These are phyloP conservation scores for Taxidea taxus DNA, from an alignment of 2,113 vertebrate species.

Conservation along the genomic window DNA sequence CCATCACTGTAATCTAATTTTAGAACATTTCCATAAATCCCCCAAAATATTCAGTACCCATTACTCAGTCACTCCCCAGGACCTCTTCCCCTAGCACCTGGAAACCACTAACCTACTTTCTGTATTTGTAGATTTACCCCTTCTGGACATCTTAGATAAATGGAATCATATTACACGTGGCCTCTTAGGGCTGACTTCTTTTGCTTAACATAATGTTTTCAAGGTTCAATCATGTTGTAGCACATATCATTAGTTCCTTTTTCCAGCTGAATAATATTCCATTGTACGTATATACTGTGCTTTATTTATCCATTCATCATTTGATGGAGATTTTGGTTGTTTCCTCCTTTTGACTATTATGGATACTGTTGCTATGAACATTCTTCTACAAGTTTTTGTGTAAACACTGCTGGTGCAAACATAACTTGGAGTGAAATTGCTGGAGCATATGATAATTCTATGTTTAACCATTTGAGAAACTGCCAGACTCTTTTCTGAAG, in stretches of 20 bases:
- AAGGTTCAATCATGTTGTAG: not conserved
- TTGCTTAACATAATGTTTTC: not conserved
- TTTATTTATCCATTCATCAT: not conserved
- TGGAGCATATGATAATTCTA: not conserved
- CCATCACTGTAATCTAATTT: not conserved
- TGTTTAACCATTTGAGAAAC: not conserved
- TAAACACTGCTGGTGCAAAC: not conserved
- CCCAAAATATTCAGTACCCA: not conserved
- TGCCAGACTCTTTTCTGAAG: not conserved
- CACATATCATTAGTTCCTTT: not conserved
- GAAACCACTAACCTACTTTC: not conserved
- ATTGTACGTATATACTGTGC: not conserved
- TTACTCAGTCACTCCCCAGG: not conserved
- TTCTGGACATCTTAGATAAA: not conserved
- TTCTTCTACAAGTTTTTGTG: not conserved
- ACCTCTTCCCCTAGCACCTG: not conserved
- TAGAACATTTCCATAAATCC: not conserved
- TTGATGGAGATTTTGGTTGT: not conserved
- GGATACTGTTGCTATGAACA: not conserved
- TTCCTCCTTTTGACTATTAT: constrained; percentile 6
- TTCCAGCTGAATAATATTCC: not conserved
- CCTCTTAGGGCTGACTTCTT: constrained; percentile 8
- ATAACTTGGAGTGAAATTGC: not conserved
- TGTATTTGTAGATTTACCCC: not conserved
- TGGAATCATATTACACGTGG: not conserved